Conservation (phyloP, 2,113 vertebrate species). For the Atherinomorus stipes region DNA sequence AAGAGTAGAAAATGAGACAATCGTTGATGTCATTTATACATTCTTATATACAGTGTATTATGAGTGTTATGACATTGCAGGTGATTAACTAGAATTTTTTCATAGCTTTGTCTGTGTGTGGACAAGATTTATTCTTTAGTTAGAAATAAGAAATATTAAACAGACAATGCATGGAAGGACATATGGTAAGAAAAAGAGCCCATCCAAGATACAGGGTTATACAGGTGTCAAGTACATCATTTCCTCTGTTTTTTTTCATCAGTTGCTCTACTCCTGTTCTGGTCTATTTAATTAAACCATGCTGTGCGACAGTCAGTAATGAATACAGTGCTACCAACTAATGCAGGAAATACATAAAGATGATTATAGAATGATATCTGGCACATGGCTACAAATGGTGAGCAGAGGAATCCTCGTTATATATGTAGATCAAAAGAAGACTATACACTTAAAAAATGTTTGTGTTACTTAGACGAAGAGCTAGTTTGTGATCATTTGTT, state of each 20-base stretch:
- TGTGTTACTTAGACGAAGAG: conserved; percentile 61
- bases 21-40: conserved; percentile 67
- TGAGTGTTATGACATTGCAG: conserved; percentile 50
- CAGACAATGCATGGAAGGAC: conserved; percentile 24
- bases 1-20: conserved; percentile 43
- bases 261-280: conserved; percentile 28
- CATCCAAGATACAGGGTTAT: conserved; percentile 25
- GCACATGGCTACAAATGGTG: conserved; percentile 63
- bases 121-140: conserved; percentile 25
- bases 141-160: conserved; percentile 29
- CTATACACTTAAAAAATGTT: conserved; percentile 54
- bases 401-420: conserved; percentile 66
- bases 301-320: conserved; percentile 44
- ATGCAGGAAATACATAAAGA: conserved; percentile 52
- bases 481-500: conserved; percentile 73
- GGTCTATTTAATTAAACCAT: conserved; percentile 58
- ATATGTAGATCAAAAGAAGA: conserved; percentile 57
- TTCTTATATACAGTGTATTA: conserved; percentile 74
- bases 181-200: conserved; percentile 41
- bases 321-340: conserved; percentile 53
- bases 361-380: conserved; percentile 67
- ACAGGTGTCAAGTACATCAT: conserved; percentile 25
- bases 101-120: conserved; percentile 6
- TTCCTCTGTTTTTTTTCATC: conserved; percentile 31
- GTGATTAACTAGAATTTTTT: conserved; percentile 29